Base-by-base conservation (phyloP, 1,140 invertebrate genomes). In the Ips nitidus region DNA sequence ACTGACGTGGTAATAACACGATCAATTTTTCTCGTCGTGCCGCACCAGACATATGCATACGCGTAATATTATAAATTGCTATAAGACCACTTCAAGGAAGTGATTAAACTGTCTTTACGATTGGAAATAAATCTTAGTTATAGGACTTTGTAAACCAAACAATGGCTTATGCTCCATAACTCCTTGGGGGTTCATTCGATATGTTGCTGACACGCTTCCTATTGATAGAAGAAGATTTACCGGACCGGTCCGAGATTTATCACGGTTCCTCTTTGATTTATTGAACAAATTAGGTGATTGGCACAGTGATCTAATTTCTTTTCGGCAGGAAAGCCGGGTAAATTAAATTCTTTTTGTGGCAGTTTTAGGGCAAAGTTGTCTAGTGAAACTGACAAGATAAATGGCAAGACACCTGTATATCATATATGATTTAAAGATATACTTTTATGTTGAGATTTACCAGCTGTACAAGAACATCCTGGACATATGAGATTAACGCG, bases 21-120 rank as follows among this genome's bases (percentile, higher is more conserved):
- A 8, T 6, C 6, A 50, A 2, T 50, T 50, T 50, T 50, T 50
- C 45, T 50, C 45, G 45, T 8, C 45, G 45, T 50, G 45, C 6
- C 7, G 7, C 45, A 50, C 22, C 7, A 8, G 45, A 50, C 22
- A 50, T 50, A 50, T 50, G 45, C 45, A 22, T 50, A 8, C 6
- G 45, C 45, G 22, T 36, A 55, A 55, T 55, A 55, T 47, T 5
- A 47, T 47, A 38, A 3, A 57, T 57, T 57, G 22, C 38, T n/a
- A 38, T 57, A 45, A 22, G 2, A 38, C 38, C 8, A 40, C 36
- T 63, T 63, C 42, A 41, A 63, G 61, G 47, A 63, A 63, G 47
- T 50, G 3, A 63, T 63, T 63, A 63, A 63, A 61, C 42, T 53
- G 45, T 52, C 37, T 63, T 63, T 52, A 63, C 50, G 61, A 63